A percentile compares a stretch with the other conserved stretches of the same genome.
Conservation (phyloP, 2,888 invertebrate species). For the Perithous albicinctus region DNA sequence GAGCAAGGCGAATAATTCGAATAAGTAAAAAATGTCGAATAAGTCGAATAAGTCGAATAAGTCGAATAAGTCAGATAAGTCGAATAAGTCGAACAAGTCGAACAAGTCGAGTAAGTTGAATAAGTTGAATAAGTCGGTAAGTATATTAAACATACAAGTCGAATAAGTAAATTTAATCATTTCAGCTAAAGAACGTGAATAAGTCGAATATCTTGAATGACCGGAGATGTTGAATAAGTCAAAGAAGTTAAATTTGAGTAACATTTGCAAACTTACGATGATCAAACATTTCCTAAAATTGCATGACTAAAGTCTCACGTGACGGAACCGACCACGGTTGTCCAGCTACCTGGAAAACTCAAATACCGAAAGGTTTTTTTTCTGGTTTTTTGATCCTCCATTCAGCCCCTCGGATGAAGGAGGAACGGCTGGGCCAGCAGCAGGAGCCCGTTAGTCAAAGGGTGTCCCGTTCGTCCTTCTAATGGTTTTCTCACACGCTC, state of each 20-base stretch:
- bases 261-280: not conserved
- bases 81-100: not conserved
- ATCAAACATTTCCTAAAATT: slow-evolving; percentile 29
- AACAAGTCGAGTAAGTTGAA: not conserved
- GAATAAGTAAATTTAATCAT: too few species aligned
- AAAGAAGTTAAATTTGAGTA: not conserved
- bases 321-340: not conserved
- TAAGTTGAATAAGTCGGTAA: not conserved
- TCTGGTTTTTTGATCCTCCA: slow-evolving; percentile 70
- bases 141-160: too few species aligned
- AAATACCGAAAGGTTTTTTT: slow-evolving; percentile 63
- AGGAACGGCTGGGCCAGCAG: slow-evolving; percentile 66
- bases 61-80: not conserved
- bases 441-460: slow-evolving; percentile 80
- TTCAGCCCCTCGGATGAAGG: slow-evolving; percentile 74
- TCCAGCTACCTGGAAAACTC: slow-evolving; percentile 11
- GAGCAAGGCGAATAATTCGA: not conserved
- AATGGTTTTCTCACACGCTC: slow-evolving; percentile 81
- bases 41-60: not conserved
- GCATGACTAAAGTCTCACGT: slow-evolving; percentile 44
- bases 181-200: too few species aligned
- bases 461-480: slow-evolving; percentile 77
- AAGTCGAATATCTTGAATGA: not conserved
- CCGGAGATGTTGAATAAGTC: not conserved
- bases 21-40: not conserved